phyloP scores from a whole-genome alignment of 1,140 invertebrate genomes.

The Galendromus occidentalis region DNA sequence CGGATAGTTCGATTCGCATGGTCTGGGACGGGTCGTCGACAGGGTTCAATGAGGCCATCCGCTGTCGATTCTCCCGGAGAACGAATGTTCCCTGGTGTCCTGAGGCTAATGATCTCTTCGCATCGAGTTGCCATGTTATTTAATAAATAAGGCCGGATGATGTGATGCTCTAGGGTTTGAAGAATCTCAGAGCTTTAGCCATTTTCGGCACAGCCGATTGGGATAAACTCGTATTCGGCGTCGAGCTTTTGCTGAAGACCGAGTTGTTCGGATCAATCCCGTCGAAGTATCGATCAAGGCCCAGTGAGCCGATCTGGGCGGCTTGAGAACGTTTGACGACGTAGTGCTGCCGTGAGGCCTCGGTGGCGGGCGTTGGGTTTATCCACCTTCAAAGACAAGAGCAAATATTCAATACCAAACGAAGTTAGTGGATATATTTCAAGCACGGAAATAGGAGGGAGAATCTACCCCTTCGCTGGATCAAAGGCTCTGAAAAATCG shows the following conservation, averaged over 20 bases:
- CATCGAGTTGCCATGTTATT: too few relatives aligned
- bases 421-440: too few relatives aligned
- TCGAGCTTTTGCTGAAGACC: slow-evolving; percentile 1
- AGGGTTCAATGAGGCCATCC: too few relatives aligned
- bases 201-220: slow-evolving; percentile 5
- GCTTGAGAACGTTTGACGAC: background rate
- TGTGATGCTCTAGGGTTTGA: background rate
- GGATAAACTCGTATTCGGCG: background rate
- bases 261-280: slow-evolving; percentile 1
- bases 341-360: background rate
- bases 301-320: background rate
- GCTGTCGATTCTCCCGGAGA: too few relatives aligned
- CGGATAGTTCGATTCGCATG: too few relatives aligned
- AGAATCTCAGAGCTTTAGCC: slow-evolving; percentile 2
- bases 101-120: too few relatives aligned
- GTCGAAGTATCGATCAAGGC: background rate
- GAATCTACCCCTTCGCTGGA: too few relatives aligned
- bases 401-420: background rate
- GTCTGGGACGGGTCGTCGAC: too few relatives aligned
- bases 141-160: too few relatives aligned
- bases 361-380: background rate
- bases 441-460: too few relatives aligned
- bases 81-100: too few relatives aligned
- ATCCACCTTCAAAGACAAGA: background rate
- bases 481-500: too few relatives aligned